Base-by-base conservation (phyloP, 2,797 vertebrate genomes). In the Sebastes nivosus region DNA sequence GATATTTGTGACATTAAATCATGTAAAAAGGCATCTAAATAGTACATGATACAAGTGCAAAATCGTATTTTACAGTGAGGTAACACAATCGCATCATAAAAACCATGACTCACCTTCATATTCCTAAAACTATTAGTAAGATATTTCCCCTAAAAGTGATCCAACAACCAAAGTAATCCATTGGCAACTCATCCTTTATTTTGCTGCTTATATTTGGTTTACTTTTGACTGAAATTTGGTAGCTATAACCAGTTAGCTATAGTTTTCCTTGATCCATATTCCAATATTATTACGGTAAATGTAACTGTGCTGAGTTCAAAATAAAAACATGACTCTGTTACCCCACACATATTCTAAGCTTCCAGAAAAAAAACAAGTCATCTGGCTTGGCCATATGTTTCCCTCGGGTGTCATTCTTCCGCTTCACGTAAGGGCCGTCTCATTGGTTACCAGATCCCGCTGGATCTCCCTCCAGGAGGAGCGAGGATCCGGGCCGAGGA, bases 401-500 rank as follows among this genome's bases (percentile, higher is more conserved):
- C 67, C 85, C 84, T 88, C 65, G 18, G 68, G 80, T 74, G 50
- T 80, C 72, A 24, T 79, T 87, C 73, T 75, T 83, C 67, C 2
- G 12, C 73, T 77, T 88, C 78, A 52, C 71, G 91, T 83, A 80
- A 83, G 76, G 0, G 36, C 25, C 22, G 8, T 55, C 73, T 61
- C 64, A 77, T 64, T 54, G 27, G 86, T 92, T 97, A 98, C 97
- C 97, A 99, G 92, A 99, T 98, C 84, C 98, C 98, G 42, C 97
- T 99, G 79, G 98, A 99, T 91, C 97, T 94, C 75, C 98, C 98
- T 85, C 98, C 97, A 2, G 98, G 98, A 59, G 98, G 98, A 75
- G 98, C 98, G 32, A 98, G 96, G 93, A 99, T 98, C 92, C 97
- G 94, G 65, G 98, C 97, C 0, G 97, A 98, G 81, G 98, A 97